Evolutionary conservation across 1,140 invertebrate species (phyloP), one percentile per base, ranked within the genome.

Genomic region (Frieseomelitta varia): DNA sequence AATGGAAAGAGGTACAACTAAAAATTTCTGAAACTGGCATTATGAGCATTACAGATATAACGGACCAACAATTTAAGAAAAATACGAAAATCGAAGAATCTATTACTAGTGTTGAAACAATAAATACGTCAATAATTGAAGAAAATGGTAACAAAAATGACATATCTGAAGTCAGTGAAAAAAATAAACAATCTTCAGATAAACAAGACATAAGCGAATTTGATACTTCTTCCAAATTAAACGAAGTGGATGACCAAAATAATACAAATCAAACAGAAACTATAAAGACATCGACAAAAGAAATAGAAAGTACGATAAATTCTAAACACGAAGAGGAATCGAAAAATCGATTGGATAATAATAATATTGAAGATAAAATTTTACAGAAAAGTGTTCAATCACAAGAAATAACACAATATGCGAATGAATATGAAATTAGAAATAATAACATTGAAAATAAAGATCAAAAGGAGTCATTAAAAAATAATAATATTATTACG

Each of bases 21-120:
- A 95, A 96, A 90, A 97, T 97, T 79, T 97, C 96, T 81, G 96
- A 97, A 92, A 96, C 96, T 81, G 97, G 96, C 51, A 96, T 96
- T 34, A 97, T 97, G 95, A 96, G 96, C 91, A 96, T 96, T 21
- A 96, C 95, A 4, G 95, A 95, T 81, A 96, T 95, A 90, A 92
- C 94, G 11, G 93, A 87, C 87, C 90, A 93, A 39, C 93, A 94
- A 63, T 88, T 90, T 27, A 94, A 95, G 80, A 93, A 91, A 81
- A 91, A 85, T 72, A 69, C 90, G 10, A 79, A 30, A 56, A 15
- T 61, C 1, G 67, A 84, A 39, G 76, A 84, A 17, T 30, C 85
- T 21, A 30, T 90, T n/a, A 53, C 81, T 10, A 80, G 68, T 27
- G 27, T 85, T 34, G 85, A 90, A 24, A 91, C 89, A 80, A 73